These are phyloP conservation scores for Macroteleia sp. DNA, from an alignment of 2,888 invertebrate species.

Conservation along the genomic window DNA sequence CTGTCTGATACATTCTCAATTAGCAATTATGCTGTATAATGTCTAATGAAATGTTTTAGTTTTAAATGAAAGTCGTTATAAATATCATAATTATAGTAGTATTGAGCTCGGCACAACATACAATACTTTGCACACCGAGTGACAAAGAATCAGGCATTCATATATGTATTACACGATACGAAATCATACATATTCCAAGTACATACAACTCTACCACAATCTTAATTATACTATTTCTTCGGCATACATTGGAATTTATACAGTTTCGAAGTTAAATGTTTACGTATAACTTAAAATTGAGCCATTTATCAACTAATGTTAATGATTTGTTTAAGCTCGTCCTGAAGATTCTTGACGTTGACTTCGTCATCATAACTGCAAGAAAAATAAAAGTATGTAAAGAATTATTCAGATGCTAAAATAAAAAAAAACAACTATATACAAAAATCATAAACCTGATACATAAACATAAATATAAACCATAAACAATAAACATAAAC, in stretches of 20 bases:
- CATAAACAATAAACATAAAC: too few relatives aligned
- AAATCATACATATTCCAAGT: conserved; percentile 55
- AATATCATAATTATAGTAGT: conserved; percentile 44
- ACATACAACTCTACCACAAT: conserved; percentile 45
- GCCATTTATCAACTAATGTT: conserved; percentile 54
- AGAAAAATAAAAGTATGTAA: too few relatives aligned
- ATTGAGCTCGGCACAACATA: conserved; percentile 51
- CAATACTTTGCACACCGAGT: conserved; percentile 40
- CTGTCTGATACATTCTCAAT: conserved; percentile 19
- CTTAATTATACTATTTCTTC: conserved; percentile 58
- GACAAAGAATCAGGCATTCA: conserved; percentile 56
- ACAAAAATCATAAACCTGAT: too few relatives aligned
- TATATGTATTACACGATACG: conserved; percentile 42
- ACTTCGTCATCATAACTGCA: conserved; percentile 29
- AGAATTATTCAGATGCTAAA: too few relatives aligned
- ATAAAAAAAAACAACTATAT: too few relatives aligned
- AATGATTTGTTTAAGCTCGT: conserved; percentile 49
- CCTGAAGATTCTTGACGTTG: conserved; percentile 22
- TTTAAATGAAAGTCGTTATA: conserved; percentile 52
- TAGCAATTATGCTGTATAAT: conserved; percentile 15
- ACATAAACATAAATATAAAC: too few relatives aligned
- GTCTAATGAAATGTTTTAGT: conserved; percentile 23
- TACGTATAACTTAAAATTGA: conserved; percentile 56
- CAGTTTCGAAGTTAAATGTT: conserved; percentile 37
- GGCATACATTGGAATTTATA: conserved; percentile 57